Conservation (phyloP, 2,113 vertebrate genomes). For the Calonectris borealis region DNA sequence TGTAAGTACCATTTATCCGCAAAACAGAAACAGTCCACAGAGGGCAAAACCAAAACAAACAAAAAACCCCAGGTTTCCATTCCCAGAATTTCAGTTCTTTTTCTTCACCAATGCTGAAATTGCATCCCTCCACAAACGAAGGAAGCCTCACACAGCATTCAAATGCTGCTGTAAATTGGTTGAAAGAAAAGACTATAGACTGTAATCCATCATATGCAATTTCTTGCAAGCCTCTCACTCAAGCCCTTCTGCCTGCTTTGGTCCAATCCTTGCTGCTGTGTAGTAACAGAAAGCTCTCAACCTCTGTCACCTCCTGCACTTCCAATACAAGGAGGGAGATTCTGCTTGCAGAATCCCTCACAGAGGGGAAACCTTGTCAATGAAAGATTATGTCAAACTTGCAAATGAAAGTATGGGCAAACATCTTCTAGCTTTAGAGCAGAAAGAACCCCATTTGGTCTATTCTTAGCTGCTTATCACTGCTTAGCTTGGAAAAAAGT, state of each 20-base stretch:
- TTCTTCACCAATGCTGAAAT: not conserved
- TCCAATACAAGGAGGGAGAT: not conserved
- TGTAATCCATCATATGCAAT: not conserved
- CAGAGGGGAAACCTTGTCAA: not conserved
- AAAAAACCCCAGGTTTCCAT: not conserved
- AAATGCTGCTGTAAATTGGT: not conserved
- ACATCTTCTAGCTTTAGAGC: not conserved
- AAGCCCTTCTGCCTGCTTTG: not conserved
- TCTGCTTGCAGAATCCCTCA: not conserved
- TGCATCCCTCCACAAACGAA: not conserved
- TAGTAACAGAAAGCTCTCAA: not conserved
- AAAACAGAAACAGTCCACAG: not conserved
- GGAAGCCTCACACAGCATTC: not conserved
- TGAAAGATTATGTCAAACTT: not conserved
- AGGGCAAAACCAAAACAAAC: not conserved
- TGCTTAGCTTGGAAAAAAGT: not conserved
- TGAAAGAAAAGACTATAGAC: not conserved
- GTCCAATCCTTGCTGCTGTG: not conserved
- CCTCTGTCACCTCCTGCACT: not conserved
- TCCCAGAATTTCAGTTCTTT: not conserved
- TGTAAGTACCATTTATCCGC: not conserved
- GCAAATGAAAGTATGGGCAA: not conserved
- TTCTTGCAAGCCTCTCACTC: not conserved
- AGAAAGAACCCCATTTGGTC: not conserved
- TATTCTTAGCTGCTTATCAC: not conserved